Evolutionary conservation across 1,140 invertebrate genomes (phyloP), one percentile per base, ranked within the genome.

Genomic region (Sinonovacula constricta): DNA sequence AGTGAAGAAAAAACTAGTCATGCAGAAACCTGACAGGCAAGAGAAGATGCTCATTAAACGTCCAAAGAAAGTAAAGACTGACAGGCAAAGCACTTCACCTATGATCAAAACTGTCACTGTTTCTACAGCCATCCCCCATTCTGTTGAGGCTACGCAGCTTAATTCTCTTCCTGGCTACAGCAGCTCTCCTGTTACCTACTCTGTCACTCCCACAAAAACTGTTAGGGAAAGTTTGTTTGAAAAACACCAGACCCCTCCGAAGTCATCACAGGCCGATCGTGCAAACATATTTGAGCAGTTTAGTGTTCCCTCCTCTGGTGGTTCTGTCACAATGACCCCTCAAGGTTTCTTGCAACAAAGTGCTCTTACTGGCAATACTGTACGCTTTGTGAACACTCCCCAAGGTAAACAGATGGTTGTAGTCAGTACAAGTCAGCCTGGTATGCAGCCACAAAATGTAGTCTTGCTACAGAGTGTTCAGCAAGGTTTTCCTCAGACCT

Each of bases 231-330:
- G 62, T 49, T 56, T 76, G n/a, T 65, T 76, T 34, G 59, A 76
- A 36, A 76, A 76, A 33, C 22, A 66, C 22, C 70, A 74, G 24
- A 34, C 54, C n/a, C 67, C 72, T 24, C 72, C 72, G 31, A 1
- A 53, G 2, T 69, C 63, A 54, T 68, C 36, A 34, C 24, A 53
- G 36, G 24, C 34, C 34, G 75, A 78, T 70, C 49, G 75, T 33
- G 54, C 75, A 3, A 78, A 78, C 33, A 78, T 78, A 45, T 78
- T 78, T 78, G 75, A 78, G 34, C 75, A 78, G 59, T 78, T 78
- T 78, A 51, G 62, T 56, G 14, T 76, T 12, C 75, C 69, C 22
- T 14, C 22, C 14, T 63, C 33, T 2, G 33, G 57, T 30, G 65
- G 33, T 59, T 39, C 65, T 59, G 74, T 67, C 1, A 60, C 65